Conservation (phyloP, 2,888 invertebrate species). For the Pseudococcus jackbeardsleyi region DNA sequence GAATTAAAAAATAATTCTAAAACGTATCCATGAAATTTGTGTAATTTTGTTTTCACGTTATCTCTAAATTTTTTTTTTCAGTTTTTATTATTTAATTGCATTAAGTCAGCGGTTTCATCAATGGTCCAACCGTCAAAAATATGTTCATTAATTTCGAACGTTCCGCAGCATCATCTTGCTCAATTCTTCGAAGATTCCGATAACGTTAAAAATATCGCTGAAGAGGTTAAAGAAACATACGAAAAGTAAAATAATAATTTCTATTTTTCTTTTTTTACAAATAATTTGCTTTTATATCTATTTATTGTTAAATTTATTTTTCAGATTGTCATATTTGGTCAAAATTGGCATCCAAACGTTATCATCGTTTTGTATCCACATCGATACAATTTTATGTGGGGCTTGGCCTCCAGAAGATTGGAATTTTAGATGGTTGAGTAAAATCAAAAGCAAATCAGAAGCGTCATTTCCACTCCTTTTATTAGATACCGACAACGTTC, state of each 20-base stretch:
- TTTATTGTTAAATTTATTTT: background rate
- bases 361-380: slow-evolving; percentile 49
- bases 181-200: slow-evolving; percentile 59
- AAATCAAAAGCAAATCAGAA: slow-evolving; percentile 43
- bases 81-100: slow-evolving; percentile 55
- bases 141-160: slow-evolving; percentile 57
- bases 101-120: slow-evolving; percentile 29
- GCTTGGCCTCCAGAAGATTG: slow-evolving; percentile 58
- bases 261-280: too few species aligned
- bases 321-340: slow-evolving; percentile 48
- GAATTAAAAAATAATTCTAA: too few species aligned
- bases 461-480: slow-evolving; percentile 56
- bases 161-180: slow-evolving; percentile 53
- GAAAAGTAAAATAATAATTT: background rate
- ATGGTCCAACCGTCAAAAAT: slow-evolving; percentile 59
- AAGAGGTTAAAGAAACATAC: background rate
- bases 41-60: background rate
- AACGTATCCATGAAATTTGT: too few species aligned
- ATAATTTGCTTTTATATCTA: too few species aligned
- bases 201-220: background rate
- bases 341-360: slow-evolving; percentile 61
- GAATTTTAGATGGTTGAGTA: slow-evolving; percentile 61
- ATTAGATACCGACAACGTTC: slow-evolving; percentile 50
- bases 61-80: background rate
- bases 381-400: slow-evolving; percentile 48